These are phyloP conservation scores for Parus major DNA, from an alignment of 2,113 vertebrate species.

Conservation along the genomic window DNA sequence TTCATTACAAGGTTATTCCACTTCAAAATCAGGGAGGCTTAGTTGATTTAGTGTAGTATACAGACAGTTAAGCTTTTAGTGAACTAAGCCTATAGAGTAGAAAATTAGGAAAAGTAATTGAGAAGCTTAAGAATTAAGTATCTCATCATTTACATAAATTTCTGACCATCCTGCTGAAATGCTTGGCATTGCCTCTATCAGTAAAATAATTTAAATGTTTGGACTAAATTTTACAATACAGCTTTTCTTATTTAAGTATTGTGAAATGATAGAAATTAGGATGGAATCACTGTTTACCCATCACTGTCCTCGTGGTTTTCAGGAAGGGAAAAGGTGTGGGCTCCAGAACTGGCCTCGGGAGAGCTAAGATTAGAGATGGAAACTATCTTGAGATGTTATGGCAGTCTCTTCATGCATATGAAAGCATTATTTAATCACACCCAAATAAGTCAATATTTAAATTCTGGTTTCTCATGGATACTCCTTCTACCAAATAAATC, in stretches of 20 bases:
- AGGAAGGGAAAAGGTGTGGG: neutral
- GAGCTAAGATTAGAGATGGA: slow-evolving; percentile 17
- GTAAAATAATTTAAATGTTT: neutral
- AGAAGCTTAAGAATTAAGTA: neutral
- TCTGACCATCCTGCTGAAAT: neutral
- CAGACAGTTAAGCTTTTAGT: neutral
- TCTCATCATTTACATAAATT: neutral
- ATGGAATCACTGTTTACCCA: slow-evolving; percentile 1
- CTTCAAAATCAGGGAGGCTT: neutral
- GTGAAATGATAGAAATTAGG: neutral
- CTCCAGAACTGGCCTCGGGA: neutral
- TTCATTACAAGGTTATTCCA: neutral
- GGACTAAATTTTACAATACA: neutral
- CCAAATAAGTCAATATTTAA: neutral
- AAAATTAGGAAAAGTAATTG: neutral
- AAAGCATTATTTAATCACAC: neutral
- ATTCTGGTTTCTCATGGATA: neutral
- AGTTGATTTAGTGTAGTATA: neutral
- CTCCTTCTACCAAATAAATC: neutral
- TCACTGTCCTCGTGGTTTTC: neutral
- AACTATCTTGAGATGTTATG: neutral
- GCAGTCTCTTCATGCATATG: neutral
- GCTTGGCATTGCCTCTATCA: neutral
- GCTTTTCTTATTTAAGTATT: neutral
- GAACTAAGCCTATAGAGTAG: neutral